phyloP scores from a whole-genome alignment of 2,888 invertebrate genomes.

The Escarpia spicata region DNA sequence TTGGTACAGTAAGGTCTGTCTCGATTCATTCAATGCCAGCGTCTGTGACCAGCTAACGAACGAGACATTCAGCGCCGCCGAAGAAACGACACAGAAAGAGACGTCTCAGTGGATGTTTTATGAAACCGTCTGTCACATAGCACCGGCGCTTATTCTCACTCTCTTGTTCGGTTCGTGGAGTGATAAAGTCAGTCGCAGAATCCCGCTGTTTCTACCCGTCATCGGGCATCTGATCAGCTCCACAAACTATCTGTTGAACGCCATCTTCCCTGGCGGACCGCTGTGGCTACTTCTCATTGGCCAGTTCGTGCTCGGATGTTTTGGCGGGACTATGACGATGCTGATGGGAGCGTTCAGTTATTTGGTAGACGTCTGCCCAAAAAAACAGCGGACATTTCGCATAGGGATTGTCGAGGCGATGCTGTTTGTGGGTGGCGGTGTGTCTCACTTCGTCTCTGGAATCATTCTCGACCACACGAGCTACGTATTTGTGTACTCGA shows the following conservation, averaged over 20 bases:
- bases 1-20: slow-evolving; percentile 47
- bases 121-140: slow-evolving; percentile 57
- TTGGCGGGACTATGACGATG: slow-evolving; percentile 65
- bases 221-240: slow-evolving; percentile 58
- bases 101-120: slow-evolving; percentile 61
- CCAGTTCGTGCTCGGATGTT: slow-evolving; percentile 63
- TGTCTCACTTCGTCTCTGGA: slow-evolving; percentile 84
- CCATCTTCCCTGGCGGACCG: slow-evolving; percentile 50
- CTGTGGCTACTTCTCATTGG: slow-evolving; percentile 62
- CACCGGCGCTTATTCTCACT: slow-evolving; percentile 58
- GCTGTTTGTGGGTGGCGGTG: slow-evolving; percentile 84
- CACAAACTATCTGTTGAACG: slow-evolving; percentile 49
- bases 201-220: slow-evolving; percentile 65
- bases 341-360: slow-evolving; percentile 75
- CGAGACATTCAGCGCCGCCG: slow-evolving; percentile 38
- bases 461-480: slow-evolving; percentile 72
- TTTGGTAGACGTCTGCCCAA: slow-evolving; percentile 78
- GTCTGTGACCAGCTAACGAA: slow-evolving; percentile 47
- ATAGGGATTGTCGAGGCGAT: slow-evolving; percentile 84
- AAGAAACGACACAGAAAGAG: slow-evolving; percentile 26
- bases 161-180: slow-evolving; percentile 62
- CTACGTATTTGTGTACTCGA: slow-evolving; percentile 62
- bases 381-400: slow-evolving; percentile 78
- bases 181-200: slow-evolving; percentile 66
- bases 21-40: slow-evolving; percentile 24